Percentiles rank a stretch among this genome's conserved stretches.
phyloP scores from a whole-genome alignment of 2,113 vertebrate species.

The Gymnarchus niloticus region DNA sequence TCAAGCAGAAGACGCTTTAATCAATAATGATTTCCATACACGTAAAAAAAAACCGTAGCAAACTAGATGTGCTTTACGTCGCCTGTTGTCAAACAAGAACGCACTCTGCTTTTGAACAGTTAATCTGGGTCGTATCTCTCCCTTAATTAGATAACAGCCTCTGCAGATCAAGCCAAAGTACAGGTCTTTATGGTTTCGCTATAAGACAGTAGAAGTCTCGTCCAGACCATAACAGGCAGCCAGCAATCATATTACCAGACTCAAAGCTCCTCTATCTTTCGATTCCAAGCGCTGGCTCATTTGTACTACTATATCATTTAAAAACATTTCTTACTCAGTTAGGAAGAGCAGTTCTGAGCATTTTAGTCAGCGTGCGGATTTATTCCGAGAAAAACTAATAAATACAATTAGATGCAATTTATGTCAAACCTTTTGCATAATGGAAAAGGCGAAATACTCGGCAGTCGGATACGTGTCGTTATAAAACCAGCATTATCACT shows the following conservation, averaged over 20 bases:
- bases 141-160: slow-evolving; percentile 73
- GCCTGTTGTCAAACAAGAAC: slow-evolving; percentile 59
- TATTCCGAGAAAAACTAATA: slow-evolving; percentile 44
- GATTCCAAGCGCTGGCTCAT: slow-evolving; percentile 68
- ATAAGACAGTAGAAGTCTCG: slow-evolving; percentile 70
- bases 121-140: slow-evolving; percentile 68
- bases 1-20: neutral
- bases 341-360: slow-evolving; percentile 60
- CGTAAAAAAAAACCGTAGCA: slow-evolving; percentile 50
- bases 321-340: slow-evolving; percentile 61
- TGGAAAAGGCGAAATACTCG: slow-evolving; percentile 27
- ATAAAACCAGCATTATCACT: slow-evolving; percentile 25
- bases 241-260: slow-evolving; percentile 72
- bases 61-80: slow-evolving; percentile 54
- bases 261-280: slow-evolving; percentile 63
- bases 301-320: slow-evolving; percentile 61
- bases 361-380: slow-evolving; percentile 50
- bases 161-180: slow-evolving; percentile 65
- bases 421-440: slow-evolving; percentile 41
- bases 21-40: slow-evolving; percentile 22
- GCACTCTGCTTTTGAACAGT: slow-evolving; percentile 62
- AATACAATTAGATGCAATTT: slow-evolving; percentile 55
- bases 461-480: slow-evolving; percentile 46
- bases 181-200: slow-evolving; percentile 63
- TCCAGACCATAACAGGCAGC: slow-evolving; percentile 67